A percentile compares a stretch with the other conserved stretches of the same genome.
Evolutionary conservation across 2,797 vertebrate species (phyloP).

Genomic region (Apodemus agrarius): DNA sequence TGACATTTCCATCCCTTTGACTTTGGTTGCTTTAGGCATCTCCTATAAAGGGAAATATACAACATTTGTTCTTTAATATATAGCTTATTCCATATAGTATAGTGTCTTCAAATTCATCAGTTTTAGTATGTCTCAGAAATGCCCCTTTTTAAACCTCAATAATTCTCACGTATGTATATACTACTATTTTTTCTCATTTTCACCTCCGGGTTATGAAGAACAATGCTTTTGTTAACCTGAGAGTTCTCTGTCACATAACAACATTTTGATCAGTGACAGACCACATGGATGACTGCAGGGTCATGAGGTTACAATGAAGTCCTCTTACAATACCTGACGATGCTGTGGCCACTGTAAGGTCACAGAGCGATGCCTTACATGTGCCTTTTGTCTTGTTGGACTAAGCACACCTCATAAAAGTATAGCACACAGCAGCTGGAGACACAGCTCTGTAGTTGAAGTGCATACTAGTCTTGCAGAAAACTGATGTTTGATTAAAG

Average conservation of each 20-base stretch:
- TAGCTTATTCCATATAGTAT: slow-evolving; percentile 4
- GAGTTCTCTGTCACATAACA: not conserved
- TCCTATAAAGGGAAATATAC: not conserved
- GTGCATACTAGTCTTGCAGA: not conserved
- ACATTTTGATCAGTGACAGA: not conserved
- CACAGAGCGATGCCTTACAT: not conserved
- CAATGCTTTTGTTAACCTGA: not conserved
- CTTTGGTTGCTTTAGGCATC: not conserved
- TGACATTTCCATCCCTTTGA: not conserved
- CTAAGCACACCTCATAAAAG: not conserved
- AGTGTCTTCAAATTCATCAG: not conserved
- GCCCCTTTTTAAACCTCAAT: not conserved
- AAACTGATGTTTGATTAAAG: not conserved
- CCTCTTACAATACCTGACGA: not conserved
- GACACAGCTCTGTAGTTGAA: not conserved
- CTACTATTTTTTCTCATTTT: not conserved
- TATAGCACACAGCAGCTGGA: not conserved
- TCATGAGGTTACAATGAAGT: not conserved
- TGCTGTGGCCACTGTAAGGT: not conserved
- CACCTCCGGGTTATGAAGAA: not conserved
- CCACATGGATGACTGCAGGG: not conserved
- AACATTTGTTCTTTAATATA: not conserved
- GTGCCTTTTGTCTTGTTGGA: not conserved
- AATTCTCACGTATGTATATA: not conserved
- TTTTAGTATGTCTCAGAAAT: not conserved